Base-by-base conservation (phyloP, 2,888 invertebrate genomes). In the Diplolepis rosae region DNA sequence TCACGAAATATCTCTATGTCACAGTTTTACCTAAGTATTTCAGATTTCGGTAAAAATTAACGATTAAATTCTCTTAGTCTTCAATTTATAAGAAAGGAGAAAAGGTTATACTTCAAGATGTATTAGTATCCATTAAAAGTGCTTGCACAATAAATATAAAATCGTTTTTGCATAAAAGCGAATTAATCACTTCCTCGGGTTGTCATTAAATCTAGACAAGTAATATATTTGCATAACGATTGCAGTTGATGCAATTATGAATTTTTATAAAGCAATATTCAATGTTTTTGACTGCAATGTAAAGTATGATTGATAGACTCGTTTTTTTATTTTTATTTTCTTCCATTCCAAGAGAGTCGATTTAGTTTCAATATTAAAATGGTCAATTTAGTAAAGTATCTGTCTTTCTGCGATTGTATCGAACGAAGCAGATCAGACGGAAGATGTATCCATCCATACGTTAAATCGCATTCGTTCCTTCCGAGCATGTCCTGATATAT, bases 211-310 rank as follows among this genome's bases (percentile, higher is more conserved):
- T 2, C 7, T 35, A 39, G 61, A 61, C 24, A 61, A 61, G 35
- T 35, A 39, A 61, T 39, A 61, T 27, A 39, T 61, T 61, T 61
- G 39, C 39, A 39, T 61, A 39, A 24, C 35, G 24, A 32, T 35
- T 35, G 35, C 35, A 39, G 39, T 39, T 7, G 39, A 13, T 61
- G 39, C 61, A 39, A 61, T 61, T 61, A 61, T 39, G 61, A 39
- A n/a, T 39, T 61, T 61, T 61, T n/a, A 61, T 24, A n/a, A n/a
- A 61, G 61, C 61, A 35, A 61, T 35, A 39, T 61, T 61, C 22
- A 39, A 35, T 24, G 6, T 61, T 18, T 24, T 61, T 39, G 11
- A 27, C 22, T 24, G 39, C 39, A n/a, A 61, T 39, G 61, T 35
- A 61, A 61, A 61, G 61, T 61, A 39, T 61, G 61, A 61, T 61